Conservation (phyloP, 2,888 invertebrate species). For the Microctonus aethiopoides region DNA sequence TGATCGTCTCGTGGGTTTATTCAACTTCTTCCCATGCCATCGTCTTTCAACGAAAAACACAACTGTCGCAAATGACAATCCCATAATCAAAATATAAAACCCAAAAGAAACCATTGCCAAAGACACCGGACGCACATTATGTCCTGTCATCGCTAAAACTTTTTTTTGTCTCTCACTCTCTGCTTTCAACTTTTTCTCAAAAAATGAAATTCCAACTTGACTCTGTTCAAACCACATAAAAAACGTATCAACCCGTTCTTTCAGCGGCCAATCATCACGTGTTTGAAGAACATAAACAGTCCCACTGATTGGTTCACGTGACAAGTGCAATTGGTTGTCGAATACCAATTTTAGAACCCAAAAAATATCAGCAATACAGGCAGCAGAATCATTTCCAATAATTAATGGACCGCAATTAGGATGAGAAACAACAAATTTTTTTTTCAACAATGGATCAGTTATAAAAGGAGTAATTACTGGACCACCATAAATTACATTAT, state of each 20-base stretch:
- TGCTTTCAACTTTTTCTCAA: neutral
- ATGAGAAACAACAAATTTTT: neutral
- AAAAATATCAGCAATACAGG: neutral
- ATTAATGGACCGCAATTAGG: neutral
- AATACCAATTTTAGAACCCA: neutral
- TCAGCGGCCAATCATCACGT: neutral
- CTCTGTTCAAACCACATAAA: neutral
- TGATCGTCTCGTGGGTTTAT: too few species aligned
- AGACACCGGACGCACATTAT: too few species aligned
- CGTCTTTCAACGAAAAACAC: too few species aligned
- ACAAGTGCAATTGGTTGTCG: neutral
- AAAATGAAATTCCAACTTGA: neutral
- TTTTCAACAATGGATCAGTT: neutral
- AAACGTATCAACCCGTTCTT: neutral
- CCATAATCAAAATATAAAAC: too few species aligned
- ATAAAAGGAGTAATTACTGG: neutral
- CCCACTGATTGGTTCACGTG: neutral
- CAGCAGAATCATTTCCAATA: neutral
- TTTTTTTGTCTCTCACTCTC: neutral
- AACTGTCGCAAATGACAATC: too few species aligned
- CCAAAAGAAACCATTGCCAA: too few species aligned
- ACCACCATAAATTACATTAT: neutral
- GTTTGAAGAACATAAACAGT: neutral
- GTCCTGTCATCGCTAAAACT: neutral
- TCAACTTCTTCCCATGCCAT: too few species aligned